Base-by-base conservation (phyloP, 2,888 invertebrate species). In the Lasioglossum morio region DNA sequence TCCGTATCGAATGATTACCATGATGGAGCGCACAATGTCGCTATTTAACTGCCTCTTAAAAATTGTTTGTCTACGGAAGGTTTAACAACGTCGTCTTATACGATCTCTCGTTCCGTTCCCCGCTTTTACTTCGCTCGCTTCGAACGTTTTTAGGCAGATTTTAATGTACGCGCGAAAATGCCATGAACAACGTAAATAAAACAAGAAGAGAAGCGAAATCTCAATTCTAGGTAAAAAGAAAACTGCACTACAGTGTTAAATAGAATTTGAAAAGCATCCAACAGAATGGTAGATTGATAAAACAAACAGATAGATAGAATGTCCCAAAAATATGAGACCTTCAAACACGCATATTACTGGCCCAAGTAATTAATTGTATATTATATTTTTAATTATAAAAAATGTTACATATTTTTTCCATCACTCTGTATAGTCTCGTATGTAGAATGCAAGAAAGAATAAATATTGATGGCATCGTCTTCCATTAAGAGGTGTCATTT, bases 21-120 rank as follows among this genome's bases (percentile, higher is more conserved):
- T 53, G 40, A 57, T 75, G 79, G 72, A 85, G 60, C 73, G 75
- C 89, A 89, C 92, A 93, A 91, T 89, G 90, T 91, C 87, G 88
- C 82, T 75, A 76, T 89, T 92, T 92, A 92, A 93, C 92, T 92
- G 91, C 92, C 92, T 89, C 85, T 79, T 93, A 94, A 94, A 94
- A 94, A 93, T 93, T 93, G 93, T 94, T 94, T 93, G 92, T 92
- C 92, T 91, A 92, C 91, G 88, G 80, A 77, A 80, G 87, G 75
- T 87, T 87, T 90, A 87, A 81, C 84, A 82, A 87, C 82, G 72
- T 48, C 63, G 81, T 75, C 77, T 81, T 90, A 90, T 90, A 91
- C 88, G 88, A 87, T 88, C 85, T 82, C 80, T 82, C 84, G 76
- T 83, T 83, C 76, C 82, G 82, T 60, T 57, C 70, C 66, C 53